These are phyloP conservation scores for Zygogramma bicolorata DNA, from an alignment of 2,888 invertebrate species.

Conservation along the genomic window DNA sequence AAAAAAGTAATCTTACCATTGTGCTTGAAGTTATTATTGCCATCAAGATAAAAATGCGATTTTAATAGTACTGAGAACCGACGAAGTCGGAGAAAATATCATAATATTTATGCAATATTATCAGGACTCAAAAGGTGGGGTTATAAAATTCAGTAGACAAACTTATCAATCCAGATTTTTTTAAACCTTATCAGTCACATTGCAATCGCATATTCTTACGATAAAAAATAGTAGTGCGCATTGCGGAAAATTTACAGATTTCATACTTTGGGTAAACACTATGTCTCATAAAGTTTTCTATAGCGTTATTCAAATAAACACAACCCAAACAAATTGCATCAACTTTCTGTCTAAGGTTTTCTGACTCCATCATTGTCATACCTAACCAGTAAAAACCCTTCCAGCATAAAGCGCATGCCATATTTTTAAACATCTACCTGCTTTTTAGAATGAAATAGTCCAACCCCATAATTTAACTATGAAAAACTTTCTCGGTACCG, in stretches of 20 bases:
- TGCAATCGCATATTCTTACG: slow-evolving; percentile 25
- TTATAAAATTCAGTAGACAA: slow-evolving; percentile 22
- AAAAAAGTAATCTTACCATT: neutral
- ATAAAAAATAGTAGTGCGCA: slow-evolving; percentile 31
- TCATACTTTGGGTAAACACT: neutral
- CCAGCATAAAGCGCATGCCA: slow-evolving; percentile 17
- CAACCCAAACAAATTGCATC: no score
- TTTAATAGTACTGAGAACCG: neutral
- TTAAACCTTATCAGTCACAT: slow-evolving; percentile 30
- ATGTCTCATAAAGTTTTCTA: neutral
- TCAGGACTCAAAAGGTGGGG: slow-evolving; percentile 12
- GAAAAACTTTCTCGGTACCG: slow-evolving; percentile 43
- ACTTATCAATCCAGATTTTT: slow-evolving; percentile 29
- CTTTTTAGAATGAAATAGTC: slow-evolving; percentile 33
- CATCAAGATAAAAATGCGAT: neutral
- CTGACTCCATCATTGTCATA: neutral
- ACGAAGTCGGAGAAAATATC: neutral
- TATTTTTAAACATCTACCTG: slow-evolving; percentile 43
- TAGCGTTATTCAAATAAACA: neutral
- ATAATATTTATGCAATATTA: slow-evolving; percentile 11
- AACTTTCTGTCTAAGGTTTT: neutral
- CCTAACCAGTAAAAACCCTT: slow-evolving; percentile 35
- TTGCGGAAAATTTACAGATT: neutral
- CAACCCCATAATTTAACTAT: slow-evolving; percentile 45
- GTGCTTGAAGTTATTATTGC: neutral